These are phyloP conservation scores for Oncorhynchus clarkii DNA, from an alignment of 2,113 vertebrate species.

Conservation along the genomic window DNA sequence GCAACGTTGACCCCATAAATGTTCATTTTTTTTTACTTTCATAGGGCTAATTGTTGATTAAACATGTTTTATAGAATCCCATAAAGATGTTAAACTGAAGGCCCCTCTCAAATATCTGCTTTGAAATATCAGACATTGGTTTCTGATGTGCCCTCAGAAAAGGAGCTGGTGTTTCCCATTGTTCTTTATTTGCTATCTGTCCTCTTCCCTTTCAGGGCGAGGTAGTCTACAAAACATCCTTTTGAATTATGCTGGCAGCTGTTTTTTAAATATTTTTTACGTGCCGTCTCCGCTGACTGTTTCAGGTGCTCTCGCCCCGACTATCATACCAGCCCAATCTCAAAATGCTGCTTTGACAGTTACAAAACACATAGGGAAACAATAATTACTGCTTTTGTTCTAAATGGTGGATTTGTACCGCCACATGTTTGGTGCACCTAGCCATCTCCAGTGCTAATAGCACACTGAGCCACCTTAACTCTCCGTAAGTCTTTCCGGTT, in stretches of 20 bases:
- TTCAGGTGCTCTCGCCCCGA: conserved; percentile 54
- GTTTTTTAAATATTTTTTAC: conserved; percentile 64
- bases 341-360: conserved; percentile 60
- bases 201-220: conserved; percentile 35
- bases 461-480: conserved; percentile 57
- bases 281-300: conserved; percentile 45
- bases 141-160: neutral
- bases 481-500: conserved; percentile 67
- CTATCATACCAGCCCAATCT: conserved; percentile 55
- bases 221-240: conserved; percentile 19
- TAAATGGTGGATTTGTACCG: conserved; percentile 62
- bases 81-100: neutral
- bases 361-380: conserved; percentile 65
- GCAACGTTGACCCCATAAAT: neutral
- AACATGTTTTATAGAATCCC: neutral
- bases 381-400: conserved; percentile 66
- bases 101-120: no score
- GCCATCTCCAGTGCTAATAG: conserved; percentile 66
- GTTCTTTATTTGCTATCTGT: conserved; percentile 22
- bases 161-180: conserved; percentile 12
- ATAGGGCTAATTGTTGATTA: no score
- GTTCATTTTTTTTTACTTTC: no score
- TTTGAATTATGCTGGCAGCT: conserved; percentile 57
- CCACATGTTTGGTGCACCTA: conserved; percentile 58
- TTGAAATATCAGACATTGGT: neutral